These are phyloP conservation scores for Ptilonorhynchus violaceus DNA, from an alignment of 2,113 vertebrate genomes.

Conservation along the genomic window DNA sequence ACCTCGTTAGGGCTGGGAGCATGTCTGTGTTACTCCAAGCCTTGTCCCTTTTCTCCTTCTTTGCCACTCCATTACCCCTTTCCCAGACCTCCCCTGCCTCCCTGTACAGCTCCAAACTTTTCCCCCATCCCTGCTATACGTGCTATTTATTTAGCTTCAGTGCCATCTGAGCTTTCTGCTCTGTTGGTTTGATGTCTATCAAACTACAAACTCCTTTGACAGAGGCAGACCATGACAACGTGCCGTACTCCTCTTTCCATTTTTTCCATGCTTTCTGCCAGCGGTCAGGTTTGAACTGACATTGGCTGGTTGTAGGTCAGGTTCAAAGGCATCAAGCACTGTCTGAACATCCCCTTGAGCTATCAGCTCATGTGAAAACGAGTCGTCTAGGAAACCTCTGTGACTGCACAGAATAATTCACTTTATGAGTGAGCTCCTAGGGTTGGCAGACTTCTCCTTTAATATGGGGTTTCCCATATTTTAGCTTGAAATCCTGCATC, in stretches of 20 bases:
- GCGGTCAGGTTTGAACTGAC: background rate
- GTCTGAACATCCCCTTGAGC: constrained; percentile 23
- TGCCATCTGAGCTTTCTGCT: constrained; percentile 2
- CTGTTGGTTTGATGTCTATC: constrained; percentile 3
- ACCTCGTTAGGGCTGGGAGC: background rate
- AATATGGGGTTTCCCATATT: background rate
- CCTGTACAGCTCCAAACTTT: background rate
- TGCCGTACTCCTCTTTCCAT: background rate
- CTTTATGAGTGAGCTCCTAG: background rate
- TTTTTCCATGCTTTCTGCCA: background rate
- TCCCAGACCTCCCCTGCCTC: background rate
- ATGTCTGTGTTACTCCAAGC: background rate
- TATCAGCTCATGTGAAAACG: constrained; percentile 9
- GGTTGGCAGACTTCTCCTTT: background rate
- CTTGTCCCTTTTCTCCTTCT: background rate
- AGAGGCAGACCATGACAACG: background rate
- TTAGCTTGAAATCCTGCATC: background rate
- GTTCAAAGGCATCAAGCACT: constrained; percentile 36
- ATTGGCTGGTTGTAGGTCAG: constrained; percentile 24
- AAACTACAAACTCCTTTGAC: background rate
- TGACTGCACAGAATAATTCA: background rate
- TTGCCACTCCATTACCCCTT: background rate
- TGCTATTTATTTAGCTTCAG: background rate
- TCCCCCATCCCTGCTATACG: rapidly evolving
- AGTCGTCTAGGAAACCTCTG: constrained; percentile 32